Evolutionary conservation across 2,888 invertebrate genomes (phyloP).

Genomic region (Acronicta psi): DNA sequence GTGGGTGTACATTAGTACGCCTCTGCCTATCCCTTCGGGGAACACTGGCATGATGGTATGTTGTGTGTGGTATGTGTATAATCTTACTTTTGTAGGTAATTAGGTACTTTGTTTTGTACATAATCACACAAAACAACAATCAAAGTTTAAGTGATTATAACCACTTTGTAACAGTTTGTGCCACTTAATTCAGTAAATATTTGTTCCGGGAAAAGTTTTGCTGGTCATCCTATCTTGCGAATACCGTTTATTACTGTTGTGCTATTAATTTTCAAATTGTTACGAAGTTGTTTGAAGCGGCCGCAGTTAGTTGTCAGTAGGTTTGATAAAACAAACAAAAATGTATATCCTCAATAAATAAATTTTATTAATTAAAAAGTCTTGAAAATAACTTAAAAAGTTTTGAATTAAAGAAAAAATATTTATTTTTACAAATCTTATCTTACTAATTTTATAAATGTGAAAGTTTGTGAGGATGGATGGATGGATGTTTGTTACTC

Average conservation of each 20-base stretch:
- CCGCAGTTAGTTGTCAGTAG: background rate
- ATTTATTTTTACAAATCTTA: no score
- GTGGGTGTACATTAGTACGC: no score
- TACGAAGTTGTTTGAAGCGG: background rate
- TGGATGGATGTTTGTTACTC: no score
- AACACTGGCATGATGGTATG: no score
- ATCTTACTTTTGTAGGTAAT: background rate
- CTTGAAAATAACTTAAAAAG: no score
- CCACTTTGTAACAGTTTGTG: constrained; percentile 14
- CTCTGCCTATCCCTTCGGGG: no score
- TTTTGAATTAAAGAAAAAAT: no score
- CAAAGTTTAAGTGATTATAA: constrained; percentile 17
- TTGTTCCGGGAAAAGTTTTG: constrained; percentile 10
- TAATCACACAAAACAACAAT: constrained; percentile 11
- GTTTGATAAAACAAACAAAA: background rate
- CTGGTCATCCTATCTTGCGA: constrained; percentile 13
- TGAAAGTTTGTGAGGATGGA: no score
- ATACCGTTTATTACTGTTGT: constrained; percentile 12
- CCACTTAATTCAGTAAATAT: constrained; percentile 20
- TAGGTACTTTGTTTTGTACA: background rate
- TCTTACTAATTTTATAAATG: no score
- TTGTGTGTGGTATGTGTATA: no score
- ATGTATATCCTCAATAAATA: no score
- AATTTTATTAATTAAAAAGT: no score
- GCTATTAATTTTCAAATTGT: background rate